These are phyloP conservation scores for Harpagifer antarcticus DNA, from an alignment of 2,797 vertebrate species.

Conservation along the genomic window DNA sequence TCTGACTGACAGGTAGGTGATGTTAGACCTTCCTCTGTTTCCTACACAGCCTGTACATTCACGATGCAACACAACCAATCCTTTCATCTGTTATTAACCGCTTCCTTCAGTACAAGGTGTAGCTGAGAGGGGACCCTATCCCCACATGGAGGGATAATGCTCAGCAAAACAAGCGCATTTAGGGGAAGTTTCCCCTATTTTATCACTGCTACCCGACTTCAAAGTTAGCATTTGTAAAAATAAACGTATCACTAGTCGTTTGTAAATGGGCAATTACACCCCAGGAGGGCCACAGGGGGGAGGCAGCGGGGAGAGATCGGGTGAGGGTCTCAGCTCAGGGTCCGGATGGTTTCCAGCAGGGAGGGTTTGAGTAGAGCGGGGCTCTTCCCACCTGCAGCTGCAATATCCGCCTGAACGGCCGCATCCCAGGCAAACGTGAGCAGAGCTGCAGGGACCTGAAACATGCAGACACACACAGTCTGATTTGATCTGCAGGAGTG, in stretches of 20 bases:
- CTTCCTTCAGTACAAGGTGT: constrained; percentile 35
- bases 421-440: constrained; percentile 91
- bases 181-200: constrained; percentile 22
- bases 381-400: constrained; percentile 81
- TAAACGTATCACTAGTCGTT: constrained; percentile 37
- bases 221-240: constrained; percentile 52
- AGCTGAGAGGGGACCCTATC: constrained; percentile 32
- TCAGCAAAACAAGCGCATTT: constrained; percentile 40
- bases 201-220: constrained; percentile 34
- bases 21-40: constrained; percentile 6
- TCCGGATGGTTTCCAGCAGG: constrained; percentile 83
- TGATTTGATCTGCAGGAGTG: background rate
- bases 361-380: constrained; percentile 83
- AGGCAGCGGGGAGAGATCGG: constrained; percentile 31
- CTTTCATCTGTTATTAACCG: constrained; percentile 15
- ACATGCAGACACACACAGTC: background rate
- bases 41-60: constrained; percentile 43
- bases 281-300: constrained; percentile 16
- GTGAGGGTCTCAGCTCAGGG: constrained; percentile 84
- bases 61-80: constrained; percentile 16
- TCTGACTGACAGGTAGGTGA: constrained; percentile 9
- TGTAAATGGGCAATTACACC: constrained; percentile 33
- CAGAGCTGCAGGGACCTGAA: constrained; percentile 92
- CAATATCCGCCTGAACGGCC: constrained; percentile 89
- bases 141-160: constrained; percentile 21